Base-by-base conservation (phyloP, 2,888 invertebrate species). In the Anarsia innoxiella region DNA sequence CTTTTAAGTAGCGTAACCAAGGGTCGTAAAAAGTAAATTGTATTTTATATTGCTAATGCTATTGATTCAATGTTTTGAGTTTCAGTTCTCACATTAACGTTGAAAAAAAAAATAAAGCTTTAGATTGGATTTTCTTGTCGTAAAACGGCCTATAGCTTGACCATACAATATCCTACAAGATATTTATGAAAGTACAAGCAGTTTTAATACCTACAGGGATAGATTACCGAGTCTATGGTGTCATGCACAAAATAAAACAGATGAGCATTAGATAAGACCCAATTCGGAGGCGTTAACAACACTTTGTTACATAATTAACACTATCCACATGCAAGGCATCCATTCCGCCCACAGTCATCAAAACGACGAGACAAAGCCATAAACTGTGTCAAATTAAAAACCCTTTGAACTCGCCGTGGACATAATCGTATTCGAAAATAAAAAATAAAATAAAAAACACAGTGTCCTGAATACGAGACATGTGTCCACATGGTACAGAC, bases 331-430 rank as follows among this genome's bases (percentile, higher is more conserved):
- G 45, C 47, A 41, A 53, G 55, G 54, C 58, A 51, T 57, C 57
- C 56, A 57, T 56, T 61, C 61, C 61, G 53, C 59, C 59, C 50
- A 49, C 56, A 48, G 46, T 57, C 62, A 64, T 75, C 73, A 70
- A 57, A 69, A 67, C 54, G 51, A 49, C 49, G 54, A 59, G 58
- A 68, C 67, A 65, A 59, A 63, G 60, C 66, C 59, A 73, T 79
- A 79, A 79, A 80, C 59, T 78, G 76, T 76, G 77, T 76, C 78
- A 75, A 77, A 80, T 79, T 78, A 73, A 73, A 76, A 76, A 64
- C 67, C 68, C 71, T 80, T 82, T 79, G 78, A 80, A 69, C 67
- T 62, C 44, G 61, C 79, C 79, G 79, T 68, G 59, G 66, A 72
- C 67, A 68, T 71, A 68, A 72, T 72, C 69, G 61, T 68, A 66